Base-by-base conservation (phyloP, 2,888 invertebrate species). In the Drosophila pullipes region DNA sequence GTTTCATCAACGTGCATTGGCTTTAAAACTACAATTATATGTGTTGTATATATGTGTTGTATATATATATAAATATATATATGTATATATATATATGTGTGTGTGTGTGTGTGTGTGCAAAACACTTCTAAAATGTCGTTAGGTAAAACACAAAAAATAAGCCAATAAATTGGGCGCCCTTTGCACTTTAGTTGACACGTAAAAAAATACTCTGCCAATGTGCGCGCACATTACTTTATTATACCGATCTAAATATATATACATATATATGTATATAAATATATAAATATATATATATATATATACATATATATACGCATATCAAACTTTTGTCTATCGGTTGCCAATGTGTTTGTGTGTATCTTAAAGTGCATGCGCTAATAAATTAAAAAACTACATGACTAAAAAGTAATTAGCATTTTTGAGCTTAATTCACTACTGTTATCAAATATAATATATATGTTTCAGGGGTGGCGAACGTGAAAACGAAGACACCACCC, bases 1-100 rank as follows among this genome's bases (percentile, higher is more conserved):
- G 88, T 87, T 91, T 91, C 91, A 74, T 88, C 86, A 87, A 90
- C 87, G 86, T 90, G 74, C 84, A 77, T 75, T 85, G 77, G 76
- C 72, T 82, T 86, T 60, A 66, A 83, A 73, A 69, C 84, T 90
- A 90, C 72, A 76, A 62, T 76, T 76, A 86, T 73, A 89, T 76
- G 74, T 75, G 76, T 72, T 72, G 75, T 71, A 35, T 84, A 58
- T 86, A 67, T 82, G 22, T 47, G 13, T 13, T 50, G 39, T 67
- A 63, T 73, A 60, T 70, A 59, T 66, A 53, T 74, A 44, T 57
- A 49, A 55, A 55, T 69, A 57, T 75, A 52, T 22, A 67, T 44
- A 61, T 70, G 59, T 50, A 44, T 22, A 75, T 72, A 67, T 47
- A 61, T 70, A 55, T 50, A 31, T 67, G 22, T 53, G 28, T 9